Conservation (phyloP, 2,113 vertebrate genomes). For the Paramormyrops kingsleyae region DNA sequence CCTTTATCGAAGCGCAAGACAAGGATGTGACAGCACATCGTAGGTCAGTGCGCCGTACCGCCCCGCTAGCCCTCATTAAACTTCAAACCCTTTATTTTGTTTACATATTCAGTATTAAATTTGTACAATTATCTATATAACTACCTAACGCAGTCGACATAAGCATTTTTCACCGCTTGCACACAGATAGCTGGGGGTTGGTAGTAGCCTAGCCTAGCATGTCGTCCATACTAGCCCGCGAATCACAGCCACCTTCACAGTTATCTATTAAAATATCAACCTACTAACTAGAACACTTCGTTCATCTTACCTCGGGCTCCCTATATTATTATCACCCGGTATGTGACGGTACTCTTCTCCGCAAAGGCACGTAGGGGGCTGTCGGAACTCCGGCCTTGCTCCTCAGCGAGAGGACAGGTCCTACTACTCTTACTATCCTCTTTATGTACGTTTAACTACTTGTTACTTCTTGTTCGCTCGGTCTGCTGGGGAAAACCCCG, state of each 20-base stretch:
- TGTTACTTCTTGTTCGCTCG: conserved; percentile 33
- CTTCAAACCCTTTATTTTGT: not conserved
- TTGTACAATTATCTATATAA: not conserved
- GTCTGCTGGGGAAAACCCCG: not conserved
- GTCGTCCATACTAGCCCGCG: not conserved
- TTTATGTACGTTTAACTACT: conserved; percentile 40
- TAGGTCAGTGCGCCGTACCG: not conserved
- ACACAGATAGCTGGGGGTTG: not conserved
- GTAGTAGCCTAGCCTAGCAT: not conserved
- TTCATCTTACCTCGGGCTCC: not conserved
- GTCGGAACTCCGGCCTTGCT: not conserved
- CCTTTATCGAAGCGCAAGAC: not conserved
- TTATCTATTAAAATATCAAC: not conserved
- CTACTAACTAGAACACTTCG: not conserved
- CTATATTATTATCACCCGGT: not conserved
- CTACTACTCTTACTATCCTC: conserved; percentile 48
- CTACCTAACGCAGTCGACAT: not conserved
- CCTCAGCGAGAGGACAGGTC: not conserved
- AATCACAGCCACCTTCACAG: not conserved
- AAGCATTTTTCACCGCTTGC: not conserved
- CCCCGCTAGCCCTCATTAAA: not conserved
- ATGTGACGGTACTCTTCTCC: not conserved
- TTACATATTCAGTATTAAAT: not conserved
- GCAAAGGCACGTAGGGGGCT: not conserved
- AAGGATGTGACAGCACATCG: not conserved